These are phyloP conservation scores for Lytechinus variegatus DNA, from an alignment of 35 echinoderm and acorn worm genomes.

Conservation along the genomic window DNA sequence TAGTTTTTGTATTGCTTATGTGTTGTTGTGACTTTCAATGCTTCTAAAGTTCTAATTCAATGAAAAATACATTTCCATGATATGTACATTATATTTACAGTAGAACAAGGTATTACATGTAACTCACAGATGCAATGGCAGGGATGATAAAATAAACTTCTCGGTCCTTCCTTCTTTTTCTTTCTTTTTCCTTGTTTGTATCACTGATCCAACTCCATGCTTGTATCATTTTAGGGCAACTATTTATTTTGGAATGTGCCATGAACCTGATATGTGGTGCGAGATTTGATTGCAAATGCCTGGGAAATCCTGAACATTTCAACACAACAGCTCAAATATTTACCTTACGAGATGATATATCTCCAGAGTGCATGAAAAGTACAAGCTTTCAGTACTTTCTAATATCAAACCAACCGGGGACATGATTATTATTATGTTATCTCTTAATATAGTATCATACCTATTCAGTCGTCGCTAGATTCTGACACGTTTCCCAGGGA, in stretches of 20 bases:
- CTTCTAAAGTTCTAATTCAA: too few species aligned
- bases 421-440: not conserved
- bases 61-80: too few species aligned
- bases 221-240: too few species aligned
- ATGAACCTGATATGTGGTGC: not conserved
- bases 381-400: not conserved
- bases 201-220: too few species aligned
- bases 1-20: too few species aligned
- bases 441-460: not conserved
- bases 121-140: too few species aligned
- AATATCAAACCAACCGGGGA: not conserved
- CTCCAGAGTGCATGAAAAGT: not conserved
- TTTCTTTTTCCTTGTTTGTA: too few species aligned
- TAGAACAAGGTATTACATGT: too few species aligned
- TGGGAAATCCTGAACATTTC: not conserved
- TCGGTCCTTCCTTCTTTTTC: too few species aligned
- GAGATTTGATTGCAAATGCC: not conserved
- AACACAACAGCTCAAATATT: slow-evolving; percentile 1
- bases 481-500: not conserved
- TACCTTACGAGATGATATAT: not conserved
- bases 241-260: not conserved
- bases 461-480: not conserved
- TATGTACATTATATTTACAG: too few species aligned
- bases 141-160: too few species aligned
- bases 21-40: too few species aligned